A percentile compares a stretch with the other conserved stretches of the same genome.
phyloP scores from a whole-genome alignment of 2,888 invertebrate species.

The Rhamphomyia laevipes region DNA sequence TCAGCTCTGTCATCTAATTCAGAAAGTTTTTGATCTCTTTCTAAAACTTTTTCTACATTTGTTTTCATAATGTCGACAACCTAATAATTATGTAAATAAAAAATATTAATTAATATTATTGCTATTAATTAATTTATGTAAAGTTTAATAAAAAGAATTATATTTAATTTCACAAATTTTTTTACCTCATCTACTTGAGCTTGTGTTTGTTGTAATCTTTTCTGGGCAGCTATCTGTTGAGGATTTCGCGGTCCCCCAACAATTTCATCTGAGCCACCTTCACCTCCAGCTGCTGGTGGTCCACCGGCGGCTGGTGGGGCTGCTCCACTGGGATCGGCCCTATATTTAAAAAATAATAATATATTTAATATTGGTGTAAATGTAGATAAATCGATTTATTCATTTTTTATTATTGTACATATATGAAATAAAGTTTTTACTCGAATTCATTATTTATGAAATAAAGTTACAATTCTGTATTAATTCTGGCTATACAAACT shows the following conservation, averaged over 20 bases:
- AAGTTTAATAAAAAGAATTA: background rate
- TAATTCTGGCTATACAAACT: no score
- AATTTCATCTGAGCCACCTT: constrained; percentile 62
- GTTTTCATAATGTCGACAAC: constrained; percentile 91
- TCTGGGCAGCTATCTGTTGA: constrained; percentile 73
- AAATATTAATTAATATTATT: background rate
- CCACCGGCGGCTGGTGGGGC: constrained; percentile 41
- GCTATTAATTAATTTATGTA: background rate
- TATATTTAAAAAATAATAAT: background rate
- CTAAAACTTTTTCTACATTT: constrained; percentile 92
- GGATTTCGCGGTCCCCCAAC: constrained; percentile 79
- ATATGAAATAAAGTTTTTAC: no score
- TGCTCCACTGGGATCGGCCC: constrained; percentile 26
- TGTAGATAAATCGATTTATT: no score
- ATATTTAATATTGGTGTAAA: no score
- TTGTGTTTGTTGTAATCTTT: constrained; percentile 72
- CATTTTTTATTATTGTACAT: no score
- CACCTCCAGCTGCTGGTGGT: constrained; percentile 44
- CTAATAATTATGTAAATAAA: no score
- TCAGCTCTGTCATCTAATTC: constrained; percentile 93
- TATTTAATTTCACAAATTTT: background rate
- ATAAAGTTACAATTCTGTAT: no score
- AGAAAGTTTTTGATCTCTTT: constrained; percentile 88
- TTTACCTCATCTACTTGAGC: constrained; percentile 70
- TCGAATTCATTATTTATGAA: no score